Percentiles rank a stretch among this genome's conserved stretches.
phyloP scores from a whole-genome alignment of 2,113 vertebrate genomes.

The Blennius ocellaris region DNA sequence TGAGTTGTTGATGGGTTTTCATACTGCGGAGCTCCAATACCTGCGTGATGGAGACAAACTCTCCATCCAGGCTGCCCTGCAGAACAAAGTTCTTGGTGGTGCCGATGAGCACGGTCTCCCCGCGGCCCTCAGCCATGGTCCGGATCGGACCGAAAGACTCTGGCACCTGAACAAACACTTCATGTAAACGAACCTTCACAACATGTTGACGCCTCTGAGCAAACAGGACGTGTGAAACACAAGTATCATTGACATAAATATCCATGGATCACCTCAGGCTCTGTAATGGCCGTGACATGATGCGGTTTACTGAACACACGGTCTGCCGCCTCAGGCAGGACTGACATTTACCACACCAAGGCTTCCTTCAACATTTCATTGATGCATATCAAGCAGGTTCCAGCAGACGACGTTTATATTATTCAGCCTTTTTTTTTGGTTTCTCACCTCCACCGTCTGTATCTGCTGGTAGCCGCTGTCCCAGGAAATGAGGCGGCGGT shows the following conservation, averaged over 20 bases:
- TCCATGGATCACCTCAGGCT: constrained; percentile 21
- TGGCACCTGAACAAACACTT: constrained; percentile 85
- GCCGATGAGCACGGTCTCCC: constrained; percentile 92
- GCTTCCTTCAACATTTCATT: constrained; percentile 36
- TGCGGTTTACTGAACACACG: constrained; percentile 30
- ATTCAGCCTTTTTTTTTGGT: not conserved
- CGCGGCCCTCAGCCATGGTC: constrained; percentile 94
- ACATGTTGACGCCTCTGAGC: constrained; percentile 2
- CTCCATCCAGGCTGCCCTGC: constrained; percentile 91
- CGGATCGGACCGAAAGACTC: constrained; percentile 94
- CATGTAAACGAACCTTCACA: not conserved
- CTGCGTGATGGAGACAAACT: constrained; percentile 94
- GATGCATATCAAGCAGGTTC: constrained; percentile 2
- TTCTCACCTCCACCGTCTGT: constrained; percentile 90
- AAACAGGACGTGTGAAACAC: constrained; percentile 20
- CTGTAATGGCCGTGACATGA: constrained; percentile 58
- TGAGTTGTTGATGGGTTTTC: too few relatives aligned
- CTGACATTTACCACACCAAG: too few relatives aligned
- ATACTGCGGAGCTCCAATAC: constrained; percentile 66
- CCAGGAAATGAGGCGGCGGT: constrained; percentile 94
- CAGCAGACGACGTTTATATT: not conserved
- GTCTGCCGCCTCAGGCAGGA: too few relatives aligned
- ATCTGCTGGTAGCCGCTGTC: constrained; percentile 93
- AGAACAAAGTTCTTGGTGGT: constrained; percentile 96
- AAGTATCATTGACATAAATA: constrained; percentile 23